Conservation (phyloP, 1,140 invertebrate genomes). For the Pseudomyrmex sp. region DNA sequence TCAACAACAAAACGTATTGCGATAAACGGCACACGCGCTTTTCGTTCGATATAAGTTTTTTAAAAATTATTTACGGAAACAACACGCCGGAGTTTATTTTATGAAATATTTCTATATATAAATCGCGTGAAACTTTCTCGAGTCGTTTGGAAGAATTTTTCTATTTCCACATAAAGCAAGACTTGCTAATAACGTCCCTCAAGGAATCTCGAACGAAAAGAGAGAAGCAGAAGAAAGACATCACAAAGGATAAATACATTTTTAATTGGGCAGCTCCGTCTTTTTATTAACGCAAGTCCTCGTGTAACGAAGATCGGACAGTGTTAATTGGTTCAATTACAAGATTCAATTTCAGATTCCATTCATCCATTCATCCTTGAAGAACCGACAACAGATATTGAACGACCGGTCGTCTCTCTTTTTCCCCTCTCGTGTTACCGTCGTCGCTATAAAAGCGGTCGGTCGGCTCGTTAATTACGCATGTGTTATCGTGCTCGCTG, state of each 20-base stretch:
- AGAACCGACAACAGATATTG: background rate
- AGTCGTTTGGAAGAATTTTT: background rate
- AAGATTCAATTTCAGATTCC: slow-evolving; percentile 40
- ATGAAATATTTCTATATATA: too few relatives aligned
- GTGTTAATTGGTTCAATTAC: slow-evolving; percentile 36
- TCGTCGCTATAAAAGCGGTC: background rate
- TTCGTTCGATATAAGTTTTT: background rate
- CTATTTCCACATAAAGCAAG: background rate
- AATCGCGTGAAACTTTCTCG: too few relatives aligned
- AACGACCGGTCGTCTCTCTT: background rate
- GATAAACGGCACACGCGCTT: background rate
- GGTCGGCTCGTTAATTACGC: slow-evolving; percentile 22
- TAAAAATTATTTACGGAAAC: too few relatives aligned
- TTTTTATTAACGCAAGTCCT: slow-evolving; percentile 18
- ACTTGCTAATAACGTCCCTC: background rate
- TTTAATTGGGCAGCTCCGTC: background rate
- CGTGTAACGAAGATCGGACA: background rate
- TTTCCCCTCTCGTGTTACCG: background rate
- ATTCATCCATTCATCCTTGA: background rate
- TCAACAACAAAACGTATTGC: background rate
- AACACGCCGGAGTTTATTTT: too few relatives aligned
- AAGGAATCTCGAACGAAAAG: background rate
- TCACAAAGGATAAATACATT: slow-evolving; percentile 5
- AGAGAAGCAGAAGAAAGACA: background rate
- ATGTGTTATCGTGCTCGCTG: background rate